Percentiles rank a stretch among this genome's conserved stretches.
Conservation (phyloP, 1,140 invertebrate species). For the Magallana angulata region DNA sequence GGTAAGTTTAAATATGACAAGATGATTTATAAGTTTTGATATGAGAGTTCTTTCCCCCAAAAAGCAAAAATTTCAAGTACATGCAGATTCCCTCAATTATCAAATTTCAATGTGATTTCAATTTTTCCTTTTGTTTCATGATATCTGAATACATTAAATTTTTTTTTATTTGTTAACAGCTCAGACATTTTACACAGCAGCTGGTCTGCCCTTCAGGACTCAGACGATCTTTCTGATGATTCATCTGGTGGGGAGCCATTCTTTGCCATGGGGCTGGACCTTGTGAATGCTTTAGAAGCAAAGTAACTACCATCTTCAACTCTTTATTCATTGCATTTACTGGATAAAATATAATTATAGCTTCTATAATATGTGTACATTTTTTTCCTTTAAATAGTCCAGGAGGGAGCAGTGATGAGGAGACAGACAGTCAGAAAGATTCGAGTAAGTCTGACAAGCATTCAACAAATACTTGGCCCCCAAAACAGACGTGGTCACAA, state of each 20-base stretch:
- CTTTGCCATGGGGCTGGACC: slow-evolving; percentile 71
- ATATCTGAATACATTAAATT: neutral
- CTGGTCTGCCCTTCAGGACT: slow-evolving; percentile 75
- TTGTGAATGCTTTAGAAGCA: slow-evolving; percentile 69
- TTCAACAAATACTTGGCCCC: slow-evolving; percentile 63
- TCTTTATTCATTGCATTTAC: too few species aligned
- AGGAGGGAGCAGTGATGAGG: slow-evolving; percentile 65
- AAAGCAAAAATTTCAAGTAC: too few species aligned
- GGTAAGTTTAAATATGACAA: neutral
- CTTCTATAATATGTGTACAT: too few species aligned
- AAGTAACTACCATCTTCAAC: slow-evolving; percentile 59
- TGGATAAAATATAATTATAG: too few species aligned
- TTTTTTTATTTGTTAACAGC: slow-evolving; percentile 50
- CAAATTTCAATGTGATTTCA: too few species aligned
- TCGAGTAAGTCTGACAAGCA: neutral
- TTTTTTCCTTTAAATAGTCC: neutral
- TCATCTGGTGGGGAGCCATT: slow-evolving; percentile 75
- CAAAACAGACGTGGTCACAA: slow-evolving; percentile 62
- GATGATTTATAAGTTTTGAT: too few species aligned
- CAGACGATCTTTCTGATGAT: slow-evolving; percentile 75
- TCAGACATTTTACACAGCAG: slow-evolving; percentile 68
- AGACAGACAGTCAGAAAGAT: slow-evolving; percentile 45
- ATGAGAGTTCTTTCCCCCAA: too few species aligned
- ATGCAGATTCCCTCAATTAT: too few species aligned
- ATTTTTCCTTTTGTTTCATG: too few species aligned